These are phyloP conservation scores for Rhagonycha fulva DNA, from an alignment of 2,888 invertebrate species.

Conservation along the genomic window DNA sequence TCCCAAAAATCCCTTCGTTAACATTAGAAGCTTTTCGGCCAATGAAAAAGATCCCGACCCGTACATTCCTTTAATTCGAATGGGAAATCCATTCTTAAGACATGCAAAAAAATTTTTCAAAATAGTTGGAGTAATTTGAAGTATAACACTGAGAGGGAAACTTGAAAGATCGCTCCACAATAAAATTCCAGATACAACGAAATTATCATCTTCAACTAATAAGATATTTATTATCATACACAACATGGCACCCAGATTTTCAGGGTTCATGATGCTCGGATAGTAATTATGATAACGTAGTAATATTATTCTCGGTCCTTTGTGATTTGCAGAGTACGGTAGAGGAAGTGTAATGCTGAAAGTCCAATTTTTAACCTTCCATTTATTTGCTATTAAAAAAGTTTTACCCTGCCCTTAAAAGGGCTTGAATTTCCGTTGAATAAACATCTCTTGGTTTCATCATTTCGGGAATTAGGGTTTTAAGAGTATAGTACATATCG, in stretches of 20 bases:
- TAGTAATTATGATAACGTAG: neutral
- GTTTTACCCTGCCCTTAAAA: constrained; percentile 54
- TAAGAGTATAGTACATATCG: constrained; percentile 63
- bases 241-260: neutral
- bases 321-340: neutral
- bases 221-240: neutral
- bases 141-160: neutral
- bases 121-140: neutral
- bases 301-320: neutral
- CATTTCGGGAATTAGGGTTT: constrained; percentile 62
- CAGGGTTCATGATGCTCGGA: neutral
- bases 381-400: neutral
- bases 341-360: neutral
- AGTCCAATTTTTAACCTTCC: neutral
- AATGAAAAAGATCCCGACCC: neutral
- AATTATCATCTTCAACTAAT: neutral
- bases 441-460: constrained; percentile 58
- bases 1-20: neutral
- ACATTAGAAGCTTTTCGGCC: neutral
- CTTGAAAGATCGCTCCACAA: neutral
- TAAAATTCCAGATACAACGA: neutral
- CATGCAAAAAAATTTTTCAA: neutral
- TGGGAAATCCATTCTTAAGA: neutral
- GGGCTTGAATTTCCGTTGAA: constrained; percentile 37
- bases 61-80: neutral